Evolutionary conservation across 2,888 invertebrate genomes (phyloP).

Genomic region (Drosophila nr. medialis): DNA sequence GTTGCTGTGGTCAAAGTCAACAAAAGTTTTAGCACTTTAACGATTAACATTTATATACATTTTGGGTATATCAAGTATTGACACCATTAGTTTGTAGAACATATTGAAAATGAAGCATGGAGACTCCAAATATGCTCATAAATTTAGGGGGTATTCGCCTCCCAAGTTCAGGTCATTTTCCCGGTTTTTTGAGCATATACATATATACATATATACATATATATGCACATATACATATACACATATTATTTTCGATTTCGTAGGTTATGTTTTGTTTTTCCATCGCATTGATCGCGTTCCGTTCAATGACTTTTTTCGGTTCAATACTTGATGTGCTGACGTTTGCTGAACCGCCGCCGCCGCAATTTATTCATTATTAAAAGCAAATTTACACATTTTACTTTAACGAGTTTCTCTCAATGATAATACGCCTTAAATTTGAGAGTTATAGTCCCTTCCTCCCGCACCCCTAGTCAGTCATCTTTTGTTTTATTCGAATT

Average conservation of each 20-base stretch:
- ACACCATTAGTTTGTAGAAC: neutral
- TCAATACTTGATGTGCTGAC: slow-evolving; percentile 17
- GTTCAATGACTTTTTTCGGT: slow-evolving; percentile 35
- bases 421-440: slow-evolving; percentile 25
- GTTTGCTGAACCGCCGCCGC: neutral
- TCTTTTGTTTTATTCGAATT: slow-evolving; percentile 14
- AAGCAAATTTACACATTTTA: slow-evolving; percentile 54
- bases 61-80: neutral
- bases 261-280: neutral
- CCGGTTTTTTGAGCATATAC: neutral
- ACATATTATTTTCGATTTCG: neutral
- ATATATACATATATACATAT: neutral
- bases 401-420: slow-evolving; percentile 35
- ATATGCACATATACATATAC: no score
- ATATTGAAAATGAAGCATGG: neutral
- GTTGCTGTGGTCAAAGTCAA: neutral
- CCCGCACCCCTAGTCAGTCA: neutral
- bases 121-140: neutral
- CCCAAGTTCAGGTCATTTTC: neutral
- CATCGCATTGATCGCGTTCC: neutral
- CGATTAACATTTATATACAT: neutral
- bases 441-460: neutral
- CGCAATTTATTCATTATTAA: slow-evolving; percentile 47
- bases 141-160: neutral
- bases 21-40: neutral